Evolutionary conservation across 2,113 vertebrate genomes (phyloP).

Genomic region (Otus sunia): DNA sequence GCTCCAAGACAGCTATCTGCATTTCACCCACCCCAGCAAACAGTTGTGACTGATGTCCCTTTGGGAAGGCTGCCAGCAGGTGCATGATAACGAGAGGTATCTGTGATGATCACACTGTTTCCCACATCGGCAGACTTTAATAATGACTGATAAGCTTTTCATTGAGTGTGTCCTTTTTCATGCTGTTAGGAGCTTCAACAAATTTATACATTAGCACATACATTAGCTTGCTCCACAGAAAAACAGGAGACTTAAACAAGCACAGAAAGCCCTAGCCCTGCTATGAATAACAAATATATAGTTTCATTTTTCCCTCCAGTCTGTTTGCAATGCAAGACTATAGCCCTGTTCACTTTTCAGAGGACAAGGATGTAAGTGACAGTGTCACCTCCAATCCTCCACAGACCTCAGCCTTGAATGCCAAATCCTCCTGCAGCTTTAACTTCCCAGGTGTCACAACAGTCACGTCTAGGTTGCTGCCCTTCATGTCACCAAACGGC

Average conservation of each 20-base stretch:
- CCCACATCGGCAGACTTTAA: neutral
- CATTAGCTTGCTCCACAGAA: conserved; percentile 30
- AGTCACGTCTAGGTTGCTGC: neutral
- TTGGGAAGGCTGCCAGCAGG: neutral
- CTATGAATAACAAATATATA: conserved; percentile 46
- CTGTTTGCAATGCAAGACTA: neutral
- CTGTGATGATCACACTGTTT: neutral
- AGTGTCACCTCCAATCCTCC: neutral
- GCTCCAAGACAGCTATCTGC: neutral
- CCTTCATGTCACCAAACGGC: neutral
- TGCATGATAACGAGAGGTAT: neutral
- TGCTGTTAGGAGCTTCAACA: neutral
- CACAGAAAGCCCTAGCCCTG: conserved; percentile 13
- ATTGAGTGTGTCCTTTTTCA: neutral
- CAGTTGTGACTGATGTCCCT: accelerated
- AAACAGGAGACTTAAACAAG: conserved; percentile 37
- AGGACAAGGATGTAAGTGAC: neutral
- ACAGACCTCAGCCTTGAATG: neutral
- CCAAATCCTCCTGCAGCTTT: neutral
- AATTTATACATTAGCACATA: conserved; percentile 25
- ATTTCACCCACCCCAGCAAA: neutral
- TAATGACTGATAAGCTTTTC: neutral
- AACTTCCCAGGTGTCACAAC: neutral
- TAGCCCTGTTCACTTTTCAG: neutral
- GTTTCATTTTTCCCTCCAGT: neutral